Evolutionary conservation across 2,888 invertebrate genomes (phyloP).

Genomic region (Dicyrtoma fusca): DNA sequence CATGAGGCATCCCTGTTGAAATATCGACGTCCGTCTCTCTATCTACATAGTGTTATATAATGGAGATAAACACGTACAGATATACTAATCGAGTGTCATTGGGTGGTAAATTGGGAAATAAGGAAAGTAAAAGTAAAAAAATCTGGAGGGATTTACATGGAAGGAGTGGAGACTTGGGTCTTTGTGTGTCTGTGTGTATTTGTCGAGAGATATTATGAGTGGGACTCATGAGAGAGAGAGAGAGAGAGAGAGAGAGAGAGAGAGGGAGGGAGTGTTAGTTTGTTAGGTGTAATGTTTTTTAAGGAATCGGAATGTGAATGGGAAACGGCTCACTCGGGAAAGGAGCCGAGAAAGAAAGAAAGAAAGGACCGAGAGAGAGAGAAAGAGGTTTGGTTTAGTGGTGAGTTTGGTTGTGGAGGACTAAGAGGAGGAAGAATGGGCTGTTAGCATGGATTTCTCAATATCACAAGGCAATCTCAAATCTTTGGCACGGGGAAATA

Average conservation of each 20-base stretch:
- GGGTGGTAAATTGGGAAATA: slow-evolving; percentile 29
- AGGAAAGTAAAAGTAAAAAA: slow-evolving; percentile 19
- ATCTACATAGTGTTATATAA: neutral
- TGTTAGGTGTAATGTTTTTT: slow-evolving; percentile 43
- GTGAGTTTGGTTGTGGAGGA: neutral
- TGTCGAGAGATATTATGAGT: too few relatives aligned
- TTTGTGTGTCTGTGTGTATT: too few relatives aligned
- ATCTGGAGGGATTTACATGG: neutral
- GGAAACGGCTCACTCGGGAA: slow-evolving; percentile 51
- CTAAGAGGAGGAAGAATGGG: neutral
- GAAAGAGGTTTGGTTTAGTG: neutral
- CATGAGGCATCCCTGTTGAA: neutral
- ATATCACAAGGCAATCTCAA: slow-evolving; percentile 47
- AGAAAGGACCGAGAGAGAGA: neutral
- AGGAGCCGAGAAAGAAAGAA: slow-evolving; percentile 40
- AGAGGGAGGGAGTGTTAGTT: slow-evolving; percentile 1
- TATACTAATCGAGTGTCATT: slow-evolving; percentile 48
- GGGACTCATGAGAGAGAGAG: slow-evolving; percentile 15
- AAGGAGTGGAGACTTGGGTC: neutral
- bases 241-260: slow-evolving; percentile 2
- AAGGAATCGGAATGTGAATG: too few relatives aligned
- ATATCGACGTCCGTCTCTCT: neutral
- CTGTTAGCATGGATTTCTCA: slow-evolving; percentile 46
- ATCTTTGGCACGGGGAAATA: slow-evolving; percentile 54
- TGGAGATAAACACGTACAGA: slow-evolving; percentile 5